Evolutionary conservation across 2,888 invertebrate species (phyloP).

Genomic region (Sturmia bella): DNA sequence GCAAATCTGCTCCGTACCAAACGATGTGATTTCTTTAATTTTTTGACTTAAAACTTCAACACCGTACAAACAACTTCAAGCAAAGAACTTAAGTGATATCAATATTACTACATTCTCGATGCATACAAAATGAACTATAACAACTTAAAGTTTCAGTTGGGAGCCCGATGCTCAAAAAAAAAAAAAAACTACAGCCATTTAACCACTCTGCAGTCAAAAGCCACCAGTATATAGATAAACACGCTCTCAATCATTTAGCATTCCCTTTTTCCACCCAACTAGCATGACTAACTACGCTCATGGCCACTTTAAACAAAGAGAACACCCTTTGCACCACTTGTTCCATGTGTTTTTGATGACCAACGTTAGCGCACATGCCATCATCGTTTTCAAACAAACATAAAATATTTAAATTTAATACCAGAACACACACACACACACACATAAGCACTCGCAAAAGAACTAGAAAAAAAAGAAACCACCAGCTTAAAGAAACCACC

Average conservation of each 20-base stretch:
- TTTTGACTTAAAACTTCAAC: no score
- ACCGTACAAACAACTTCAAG: no score
- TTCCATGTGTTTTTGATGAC: conserved; percentile 27
- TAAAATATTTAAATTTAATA: conserved; percentile 6
- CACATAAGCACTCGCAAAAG: not conserved
- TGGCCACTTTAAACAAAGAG: not conserved
- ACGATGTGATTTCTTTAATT: no score
- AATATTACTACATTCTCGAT: no score
- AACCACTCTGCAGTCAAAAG: no score
- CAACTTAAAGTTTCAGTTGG: no score
- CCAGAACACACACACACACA: conserved; percentile 5
- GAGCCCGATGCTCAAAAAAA: no score
- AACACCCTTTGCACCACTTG: conserved; percentile 48
- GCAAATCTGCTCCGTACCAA: no score
- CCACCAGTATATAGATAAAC: no score
- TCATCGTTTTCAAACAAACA: conserved; percentile 16
- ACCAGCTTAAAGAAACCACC: conserved; percentile 1
- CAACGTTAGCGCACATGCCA: conserved; percentile 62
- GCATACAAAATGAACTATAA: no score
- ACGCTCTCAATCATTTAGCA: not conserved
- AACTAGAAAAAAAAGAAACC: conserved; percentile 10
- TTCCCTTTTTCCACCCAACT: conserved; percentile 25
- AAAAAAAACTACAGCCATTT: no score
- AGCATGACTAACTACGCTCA: not conserved
- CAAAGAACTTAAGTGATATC: no score